phyloP scores from a whole-genome alignment of 2,113 vertebrate species.

The Rafetus swinhoei region DNA sequence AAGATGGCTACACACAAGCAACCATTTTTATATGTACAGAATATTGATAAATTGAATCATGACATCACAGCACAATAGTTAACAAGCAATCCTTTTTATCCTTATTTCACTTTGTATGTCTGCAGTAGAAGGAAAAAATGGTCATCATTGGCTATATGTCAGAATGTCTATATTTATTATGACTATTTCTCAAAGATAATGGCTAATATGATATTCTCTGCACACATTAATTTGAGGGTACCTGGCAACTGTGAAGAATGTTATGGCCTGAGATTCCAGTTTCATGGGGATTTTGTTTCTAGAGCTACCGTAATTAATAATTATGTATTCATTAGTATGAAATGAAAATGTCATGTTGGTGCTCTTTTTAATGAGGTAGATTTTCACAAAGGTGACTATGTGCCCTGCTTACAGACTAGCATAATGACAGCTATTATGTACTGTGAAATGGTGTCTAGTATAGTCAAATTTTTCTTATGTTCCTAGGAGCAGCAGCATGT shows the following conservation, averaged over 20 bases:
- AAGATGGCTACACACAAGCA: not conserved
- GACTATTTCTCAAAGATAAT: not conserved
- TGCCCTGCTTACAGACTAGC: not conserved
- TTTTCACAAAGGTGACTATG: slow-evolving; percentile 48
- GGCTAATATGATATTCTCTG: not conserved
- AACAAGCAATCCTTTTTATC: not conserved
- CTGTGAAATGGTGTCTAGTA: not conserved
- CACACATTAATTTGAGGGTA: not conserved
- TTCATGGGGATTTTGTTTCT: slow-evolving; percentile 47
- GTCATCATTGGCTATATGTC: not conserved
- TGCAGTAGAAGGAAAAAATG: not conserved
- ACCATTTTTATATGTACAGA: not conserved
- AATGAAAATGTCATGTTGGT: slow-evolving; percentile 37
- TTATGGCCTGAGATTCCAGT: not conserved
- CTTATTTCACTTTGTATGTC: not conserved
- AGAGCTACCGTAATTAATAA: slow-evolving; percentile 60
- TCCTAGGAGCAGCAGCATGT: slow-evolving; percentile 59
- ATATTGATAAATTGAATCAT: not conserved
- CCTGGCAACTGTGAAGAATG: not conserved
- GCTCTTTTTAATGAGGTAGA: slow-evolving; percentile 28
- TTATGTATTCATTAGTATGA: slow-evolving; percentile 48
- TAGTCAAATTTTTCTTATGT: slow-evolving; percentile 32
- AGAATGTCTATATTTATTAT: not conserved
- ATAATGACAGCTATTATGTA: slow-evolving; percentile 2
- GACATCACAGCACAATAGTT: not conserved